Percentiles rank a stretch among this genome's conserved stretches.
Evolutionary conservation across 2,888 invertebrate genomes (phyloP).

Genomic region (Himalopsyche japonica): DNA sequence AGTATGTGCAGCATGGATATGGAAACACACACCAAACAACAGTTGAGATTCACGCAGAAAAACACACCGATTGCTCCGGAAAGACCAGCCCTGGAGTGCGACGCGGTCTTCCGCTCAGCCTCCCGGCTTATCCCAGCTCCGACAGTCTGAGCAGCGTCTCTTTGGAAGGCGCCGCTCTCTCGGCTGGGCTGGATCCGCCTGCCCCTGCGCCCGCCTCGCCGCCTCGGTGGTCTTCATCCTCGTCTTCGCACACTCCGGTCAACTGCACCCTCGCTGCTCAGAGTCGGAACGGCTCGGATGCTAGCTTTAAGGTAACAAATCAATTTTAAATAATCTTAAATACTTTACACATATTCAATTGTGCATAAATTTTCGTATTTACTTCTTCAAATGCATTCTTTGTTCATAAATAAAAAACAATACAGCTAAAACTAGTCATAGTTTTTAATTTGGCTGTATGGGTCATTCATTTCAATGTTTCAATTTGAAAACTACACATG

Average conservation of each 20-base stretch:
- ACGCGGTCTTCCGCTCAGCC: constrained; percentile 63
- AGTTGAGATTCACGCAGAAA: constrained; percentile 61
- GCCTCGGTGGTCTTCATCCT: constrained; percentile 49
- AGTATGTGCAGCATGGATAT: constrained; percentile 58
- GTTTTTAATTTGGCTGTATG: no score
- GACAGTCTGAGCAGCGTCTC: constrained; percentile 66
- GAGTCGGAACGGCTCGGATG: constrained; percentile 76
- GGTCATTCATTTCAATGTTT: no score
- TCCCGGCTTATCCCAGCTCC: constrained; percentile 68
- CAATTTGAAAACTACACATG: no score
- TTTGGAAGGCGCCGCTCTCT: constrained; percentile 60
- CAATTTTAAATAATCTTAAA: background rate
- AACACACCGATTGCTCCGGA: constrained; percentile 43
- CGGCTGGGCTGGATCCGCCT: constrained; percentile 67
- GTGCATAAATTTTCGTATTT: no score
- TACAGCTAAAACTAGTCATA: no score
- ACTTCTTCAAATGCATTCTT: no score
- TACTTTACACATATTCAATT: no score
- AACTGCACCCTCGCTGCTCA: constrained; percentile 55
- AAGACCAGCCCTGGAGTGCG: constrained; percentile 48
- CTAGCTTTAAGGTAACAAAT: constrained; percentile 74
- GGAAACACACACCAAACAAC: constrained; percentile 61
- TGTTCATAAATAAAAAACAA: no score
- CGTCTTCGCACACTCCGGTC: constrained; percentile 50
- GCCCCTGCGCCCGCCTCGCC: constrained; percentile 68